Evolutionary conservation across 2,113 vertebrate species (phyloP).

Genomic region (Nipponia nippon): DNA sequence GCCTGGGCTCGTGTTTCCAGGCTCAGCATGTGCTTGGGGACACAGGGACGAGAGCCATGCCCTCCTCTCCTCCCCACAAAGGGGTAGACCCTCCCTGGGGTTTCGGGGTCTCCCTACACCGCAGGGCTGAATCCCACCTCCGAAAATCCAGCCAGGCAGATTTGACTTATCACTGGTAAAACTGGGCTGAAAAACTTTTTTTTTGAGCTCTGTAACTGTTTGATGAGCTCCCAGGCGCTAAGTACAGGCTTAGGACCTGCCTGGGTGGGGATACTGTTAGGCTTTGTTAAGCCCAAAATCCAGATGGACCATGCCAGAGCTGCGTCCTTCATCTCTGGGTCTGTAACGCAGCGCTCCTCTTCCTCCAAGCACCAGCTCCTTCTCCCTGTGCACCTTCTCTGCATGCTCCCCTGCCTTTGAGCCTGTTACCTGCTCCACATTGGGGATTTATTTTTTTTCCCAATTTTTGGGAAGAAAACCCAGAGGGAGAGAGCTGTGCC

Average conservation of each 20-base stretch:
- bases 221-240: neutral
- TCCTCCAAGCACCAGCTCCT: neutral
- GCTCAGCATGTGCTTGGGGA: neutral
- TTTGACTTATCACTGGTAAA: neutral
- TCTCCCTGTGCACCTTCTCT: neutral
- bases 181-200: neutral
- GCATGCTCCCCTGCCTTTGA: neutral
- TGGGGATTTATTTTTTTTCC: fast-evolving
- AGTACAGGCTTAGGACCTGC: neutral
- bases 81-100: fast-evolving
- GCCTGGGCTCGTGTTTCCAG: neutral
- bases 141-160: fast-evolving
- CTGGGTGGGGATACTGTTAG: neutral
- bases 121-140: neutral
- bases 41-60: neutral
- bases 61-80: neutral
- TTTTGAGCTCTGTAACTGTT: neutral
- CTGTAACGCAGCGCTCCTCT: fast-evolving
- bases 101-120: neutral
- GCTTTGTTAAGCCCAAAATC: neutral
- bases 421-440: neutral
- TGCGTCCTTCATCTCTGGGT: neutral
- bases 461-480: neutral
- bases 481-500: neutral
- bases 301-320: neutral